phyloP scores from a whole-genome alignment of 2,888 invertebrate genomes.

The Cenopis cana region DNA sequence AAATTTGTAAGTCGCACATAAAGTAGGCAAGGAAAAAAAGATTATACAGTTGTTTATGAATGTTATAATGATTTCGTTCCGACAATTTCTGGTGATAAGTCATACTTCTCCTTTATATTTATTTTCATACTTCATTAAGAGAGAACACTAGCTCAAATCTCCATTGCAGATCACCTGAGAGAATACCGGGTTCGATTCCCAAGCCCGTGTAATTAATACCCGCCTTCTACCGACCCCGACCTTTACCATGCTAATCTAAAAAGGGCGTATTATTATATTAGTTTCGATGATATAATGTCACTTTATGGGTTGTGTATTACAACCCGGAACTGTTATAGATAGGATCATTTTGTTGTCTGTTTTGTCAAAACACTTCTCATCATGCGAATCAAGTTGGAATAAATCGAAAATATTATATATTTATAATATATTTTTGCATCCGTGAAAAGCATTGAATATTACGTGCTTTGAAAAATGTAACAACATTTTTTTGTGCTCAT shows the following conservation, averaged over 20 bases:
- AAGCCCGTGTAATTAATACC: constrained; percentile 72
- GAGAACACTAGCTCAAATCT: constrained; percentile 16
- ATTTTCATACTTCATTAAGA: constrained; percentile 13
- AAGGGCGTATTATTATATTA: constrained; percentile 12
- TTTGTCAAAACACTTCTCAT: neutral
- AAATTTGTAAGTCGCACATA: too few species aligned
- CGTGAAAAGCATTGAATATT: too few species aligned
- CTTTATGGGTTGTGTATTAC: neutral
- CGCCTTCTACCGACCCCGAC: constrained; percentile 65
- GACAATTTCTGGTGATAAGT: neutral
- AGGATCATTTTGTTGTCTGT: neutral
- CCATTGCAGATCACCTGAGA: constrained; percentile 24
- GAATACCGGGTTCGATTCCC: constrained; percentile 58
- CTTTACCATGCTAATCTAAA: constrained; percentile 10
- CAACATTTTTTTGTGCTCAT: too few species aligned
- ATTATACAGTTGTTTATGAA: too few species aligned
- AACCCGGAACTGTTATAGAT: constrained; percentile 6
- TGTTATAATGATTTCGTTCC: neutral
- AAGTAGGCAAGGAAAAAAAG: too few species aligned
- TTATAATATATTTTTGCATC: too few species aligned
- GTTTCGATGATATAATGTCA: neutral
- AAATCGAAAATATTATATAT: too few species aligned
- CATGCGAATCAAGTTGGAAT: neutral
- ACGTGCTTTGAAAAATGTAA: too few species aligned
- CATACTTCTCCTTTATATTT: neutral